A percentile compares a stretch with the other conserved stretches of the same genome.
phyloP scores from a whole-genome alignment of 2,797 vertebrate genomes.

The Okamejei kenojei region DNA sequence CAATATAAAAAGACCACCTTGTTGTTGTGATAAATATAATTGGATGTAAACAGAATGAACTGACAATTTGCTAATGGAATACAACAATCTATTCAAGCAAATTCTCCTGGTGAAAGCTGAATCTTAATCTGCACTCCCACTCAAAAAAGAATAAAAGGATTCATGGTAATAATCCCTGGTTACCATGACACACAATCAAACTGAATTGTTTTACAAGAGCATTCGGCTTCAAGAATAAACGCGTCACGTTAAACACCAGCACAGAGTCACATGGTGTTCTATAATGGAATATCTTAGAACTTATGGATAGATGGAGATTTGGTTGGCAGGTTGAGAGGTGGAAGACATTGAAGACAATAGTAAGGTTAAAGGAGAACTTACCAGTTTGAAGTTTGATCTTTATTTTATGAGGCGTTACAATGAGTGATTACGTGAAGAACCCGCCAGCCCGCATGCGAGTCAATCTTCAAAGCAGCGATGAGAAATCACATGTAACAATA shows the following conservation, averaged over 20 bases:
- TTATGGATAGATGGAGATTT: background rate
- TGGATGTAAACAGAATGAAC: conserved; percentile 24
- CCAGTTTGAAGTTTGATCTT: no score
- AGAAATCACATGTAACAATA: no score
- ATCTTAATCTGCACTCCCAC: background rate
- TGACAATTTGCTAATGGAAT: background rate
- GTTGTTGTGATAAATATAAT: conserved; percentile 17
- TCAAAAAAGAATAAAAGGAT: background rate
- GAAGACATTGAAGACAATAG: background rate
- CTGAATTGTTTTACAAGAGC: background rate
- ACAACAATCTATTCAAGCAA: background rate
- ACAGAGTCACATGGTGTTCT: background rate
- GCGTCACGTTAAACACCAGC: background rate
- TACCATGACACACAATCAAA: background rate
- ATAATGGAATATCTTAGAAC: background rate
- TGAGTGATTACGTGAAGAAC: no score
- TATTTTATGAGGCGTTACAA: no score
- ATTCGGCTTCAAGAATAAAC: background rate
- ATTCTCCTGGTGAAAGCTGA: background rate
- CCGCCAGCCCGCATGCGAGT: no score
- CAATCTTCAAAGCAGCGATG: no score
- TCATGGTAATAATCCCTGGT: background rate
- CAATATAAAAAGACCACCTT: background rate
- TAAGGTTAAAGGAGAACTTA: no score
- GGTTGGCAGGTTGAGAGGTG: no score